Conservation (phyloP, 1,140 invertebrate genomes). For the Lithobius niger region DNA sequence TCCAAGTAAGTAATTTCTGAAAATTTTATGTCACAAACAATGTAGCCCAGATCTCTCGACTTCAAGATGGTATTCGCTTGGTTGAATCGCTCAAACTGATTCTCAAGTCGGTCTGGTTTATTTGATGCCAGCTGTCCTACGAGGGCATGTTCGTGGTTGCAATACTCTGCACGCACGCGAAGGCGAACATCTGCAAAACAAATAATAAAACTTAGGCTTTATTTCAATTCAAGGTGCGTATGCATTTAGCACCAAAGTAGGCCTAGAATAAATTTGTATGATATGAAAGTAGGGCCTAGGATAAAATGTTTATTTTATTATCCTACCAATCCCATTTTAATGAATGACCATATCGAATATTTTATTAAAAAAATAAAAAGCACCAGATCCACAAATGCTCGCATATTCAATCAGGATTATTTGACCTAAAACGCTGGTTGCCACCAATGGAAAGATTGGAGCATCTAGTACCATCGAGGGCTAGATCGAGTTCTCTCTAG, state of each 20-base stretch:
- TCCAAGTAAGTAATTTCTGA: slow-evolving; percentile 31
- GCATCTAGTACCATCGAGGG: too few species aligned
- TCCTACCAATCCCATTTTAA: too few species aligned
- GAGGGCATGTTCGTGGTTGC: slow-evolving; percentile 23
- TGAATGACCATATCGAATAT: too few species aligned
- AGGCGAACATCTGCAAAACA: slow-evolving; percentile 17
- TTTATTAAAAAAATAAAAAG: too few species aligned
- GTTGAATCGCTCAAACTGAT: slow-evolving; percentile 29
- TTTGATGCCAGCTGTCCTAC: slow-evolving; percentile 25
- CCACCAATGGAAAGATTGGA: too few species aligned
- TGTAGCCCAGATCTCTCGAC: slow-evolving; percentile 28
- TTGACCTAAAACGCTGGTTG: too few species aligned
- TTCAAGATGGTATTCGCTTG: slow-evolving; percentile 29
- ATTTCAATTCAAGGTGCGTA: background rate
- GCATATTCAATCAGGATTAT: too few species aligned
- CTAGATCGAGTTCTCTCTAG: too few species aligned
- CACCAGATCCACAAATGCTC: too few species aligned
- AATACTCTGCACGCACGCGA: slow-evolving; percentile 18
- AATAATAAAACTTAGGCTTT: background rate
- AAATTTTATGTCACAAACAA: slow-evolving; percentile 33
- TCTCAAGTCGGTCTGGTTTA: slow-evolving; percentile 25
- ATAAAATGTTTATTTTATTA: too few species aligned
- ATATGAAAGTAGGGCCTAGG: too few species aligned
- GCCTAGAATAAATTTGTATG: background rate
- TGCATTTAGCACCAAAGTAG: background rate